These are phyloP conservation scores for Archocentrus centrarchus DNA, from an alignment of 2,113 vertebrate species.

Conservation along the genomic window DNA sequence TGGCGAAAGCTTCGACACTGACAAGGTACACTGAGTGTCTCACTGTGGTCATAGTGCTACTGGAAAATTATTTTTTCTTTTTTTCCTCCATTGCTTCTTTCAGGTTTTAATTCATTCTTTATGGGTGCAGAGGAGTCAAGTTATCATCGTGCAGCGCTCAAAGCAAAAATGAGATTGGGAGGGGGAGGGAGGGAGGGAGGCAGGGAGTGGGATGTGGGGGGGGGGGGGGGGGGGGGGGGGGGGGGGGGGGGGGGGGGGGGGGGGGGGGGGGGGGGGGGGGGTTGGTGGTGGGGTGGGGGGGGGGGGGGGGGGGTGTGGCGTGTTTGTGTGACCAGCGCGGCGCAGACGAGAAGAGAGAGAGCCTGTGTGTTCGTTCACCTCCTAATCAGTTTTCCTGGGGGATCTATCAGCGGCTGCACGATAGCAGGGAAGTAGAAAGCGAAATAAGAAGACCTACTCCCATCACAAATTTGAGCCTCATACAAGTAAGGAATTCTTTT, in stretches of 20 bases:
- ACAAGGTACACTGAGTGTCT: constrained; percentile 43
- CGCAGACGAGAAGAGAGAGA: constrained; percentile 53
- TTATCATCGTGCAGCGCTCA: constrained; percentile 63
- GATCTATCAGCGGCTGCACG: constrained; percentile 70
- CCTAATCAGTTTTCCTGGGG: constrained; percentile 74
- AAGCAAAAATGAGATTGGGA: constrained; percentile 55
- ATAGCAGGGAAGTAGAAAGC: constrained; percentile 47
- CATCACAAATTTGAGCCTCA: constrained; percentile 43
- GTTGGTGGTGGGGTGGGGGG: constrained; percentile 29
- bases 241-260: constrained; percentile 16
- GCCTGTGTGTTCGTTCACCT: constrained; percentile 71
- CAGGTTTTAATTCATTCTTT: constrained; percentile 43
- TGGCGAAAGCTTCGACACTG: constrained; percentile 32
- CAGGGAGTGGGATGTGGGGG: background rate
- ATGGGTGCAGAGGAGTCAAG: constrained; percentile 53
- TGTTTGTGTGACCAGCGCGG: constrained; percentile 68
- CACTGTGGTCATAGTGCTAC: constrained; percentile 29
- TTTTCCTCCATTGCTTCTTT: constrained; percentile 5
- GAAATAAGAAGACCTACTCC: constrained; percentile 43
- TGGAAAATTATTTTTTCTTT: constrained; percentile 2
- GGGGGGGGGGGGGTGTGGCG: constrained; percentile 41
- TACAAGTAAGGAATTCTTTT: constrained; percentile 64
- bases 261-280: background rate
- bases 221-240: constrained; percentile 15
- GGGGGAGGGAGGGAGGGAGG: background rate